These are phyloP conservation scores for Polylopha cassiicola DNA, from an alignment of 2,888 invertebrate genomes.

Conservation along the genomic window DNA sequence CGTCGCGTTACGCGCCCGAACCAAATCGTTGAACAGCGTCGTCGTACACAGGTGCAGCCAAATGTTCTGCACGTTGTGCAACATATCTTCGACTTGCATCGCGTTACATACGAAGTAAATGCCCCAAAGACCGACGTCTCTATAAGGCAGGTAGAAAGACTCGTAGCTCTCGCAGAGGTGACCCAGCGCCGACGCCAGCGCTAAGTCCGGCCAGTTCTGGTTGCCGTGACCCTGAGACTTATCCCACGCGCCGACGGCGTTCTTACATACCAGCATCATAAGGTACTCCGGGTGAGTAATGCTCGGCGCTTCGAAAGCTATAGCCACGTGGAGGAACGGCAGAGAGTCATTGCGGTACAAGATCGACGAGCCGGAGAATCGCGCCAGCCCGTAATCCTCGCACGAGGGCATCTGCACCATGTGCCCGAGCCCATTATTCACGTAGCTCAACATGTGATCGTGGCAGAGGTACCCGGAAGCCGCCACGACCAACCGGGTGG, in stretches of 20 bases:
- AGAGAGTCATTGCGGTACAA: constrained; percentile 57
- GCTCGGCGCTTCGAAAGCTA: constrained; percentile 67
- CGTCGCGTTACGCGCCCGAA: constrained; percentile 47
- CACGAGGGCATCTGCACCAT: constrained; percentile 24
- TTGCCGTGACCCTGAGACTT: constrained; percentile 42
- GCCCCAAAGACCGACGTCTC: constrained; percentile 68
- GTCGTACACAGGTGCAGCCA: constrained; percentile 58
- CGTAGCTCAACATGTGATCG: constrained; percentile 76
- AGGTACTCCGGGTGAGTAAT: constrained; percentile 46
- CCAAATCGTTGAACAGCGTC: constrained; percentile 38
- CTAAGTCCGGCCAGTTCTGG: constrained; percentile 42
- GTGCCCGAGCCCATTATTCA: constrained; percentile 74
- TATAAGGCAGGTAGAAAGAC: constrained; percentile 61
- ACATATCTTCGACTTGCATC: constrained; percentile 51
- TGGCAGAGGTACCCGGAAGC: constrained; percentile 84
- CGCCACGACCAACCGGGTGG: constrained; percentile 82
- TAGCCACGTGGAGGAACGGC: constrained; percentile 56
- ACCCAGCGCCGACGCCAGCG: constrained; percentile 43
- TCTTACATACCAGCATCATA: constrained; percentile 47
- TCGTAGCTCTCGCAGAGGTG: constrained; percentile 54
- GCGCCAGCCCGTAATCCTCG: constrained; percentile 31
- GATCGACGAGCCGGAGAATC: constrained; percentile 40
- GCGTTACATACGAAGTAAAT: constrained; percentile 54
- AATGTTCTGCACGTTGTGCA: constrained; percentile 47
- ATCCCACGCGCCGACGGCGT: constrained; percentile 60